Evolutionary conservation across 2,797 vertebrate genomes (phyloP), one percentile per base, ranked within the genome.

Genomic region (Ctenochaetus hawaiiensis): DNA sequence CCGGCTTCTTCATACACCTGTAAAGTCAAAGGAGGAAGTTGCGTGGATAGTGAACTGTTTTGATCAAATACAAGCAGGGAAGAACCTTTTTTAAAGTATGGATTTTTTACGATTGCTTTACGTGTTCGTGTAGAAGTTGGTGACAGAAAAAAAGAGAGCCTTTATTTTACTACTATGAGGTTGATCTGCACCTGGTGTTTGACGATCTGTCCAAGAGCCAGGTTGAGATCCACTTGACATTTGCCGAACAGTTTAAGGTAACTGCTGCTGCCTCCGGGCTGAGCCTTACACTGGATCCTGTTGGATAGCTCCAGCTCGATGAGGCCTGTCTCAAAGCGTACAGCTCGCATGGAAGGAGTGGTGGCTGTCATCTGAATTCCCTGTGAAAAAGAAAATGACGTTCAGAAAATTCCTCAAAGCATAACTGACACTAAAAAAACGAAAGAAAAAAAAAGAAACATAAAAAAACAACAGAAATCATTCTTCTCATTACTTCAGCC

Each of bases 1-100:
- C 98, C 97, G n/a, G 98, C 98, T 94, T 99, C 98, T 90, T 99
- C 98, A 77, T 99, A 99, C 56, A 99, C 98, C 98, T 99, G 75
- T 7, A n/a, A 41, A 34, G 34, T 4, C n/a, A 12, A 20, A 10
- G 5, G 22, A 23, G 16, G 45, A 6, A 44, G 9, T 0, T 1
- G 17, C 1, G 2, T 62, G 41, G 17, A 6, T 0, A 30, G 2
- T 0, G 1, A 44, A 16, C 2, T 30, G 14, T 34, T 34, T 34
- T 45, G 5, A 45, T 49, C 48, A 20, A 3, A 14, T 2, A 11
- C 48, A 17, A 16, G 14, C 30, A 45, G 44, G 8, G 16, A 39
- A 0, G 0, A 0, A 5, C 17, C 30, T 7, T 34, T 34, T 8
- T 48, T 11, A 22, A 26, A 6, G 4, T 14, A 3, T 26, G 20